Base-by-base conservation (phyloP, 2,113 vertebrate species). In the Seriola quinqueradiata region DNA sequence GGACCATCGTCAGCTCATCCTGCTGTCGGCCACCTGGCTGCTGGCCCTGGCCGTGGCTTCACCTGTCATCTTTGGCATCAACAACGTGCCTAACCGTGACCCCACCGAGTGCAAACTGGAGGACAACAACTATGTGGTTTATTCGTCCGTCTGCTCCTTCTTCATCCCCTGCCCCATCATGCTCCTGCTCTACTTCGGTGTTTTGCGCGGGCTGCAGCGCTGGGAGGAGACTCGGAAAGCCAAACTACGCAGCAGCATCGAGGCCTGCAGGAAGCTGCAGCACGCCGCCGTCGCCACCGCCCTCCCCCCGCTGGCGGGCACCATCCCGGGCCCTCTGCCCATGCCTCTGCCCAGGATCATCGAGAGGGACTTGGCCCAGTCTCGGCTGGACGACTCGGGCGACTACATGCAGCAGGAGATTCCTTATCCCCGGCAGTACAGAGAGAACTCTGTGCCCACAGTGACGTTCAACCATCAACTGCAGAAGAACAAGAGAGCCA, bases 151-250 rank as follows among this genome's bases (percentile, higher is more conserved):
- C 57, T 99, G 98, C 90, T 99, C 98, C 90, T 99, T 98, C 93
- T 97, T 99, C 93, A 95, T 99, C 82, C 98, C 98, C 19, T 98
- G 98, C 76, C 98, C 97, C 25, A 92, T 98, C 88, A 97, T 98
- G 98, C 93, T 99, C 69, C 91, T 98, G 79, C 96, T 99, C 42
- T 99, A 97, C 93, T 96, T 96, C 2, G 97, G 97, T 60, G 95
- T 98, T 81, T 97, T 97, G 92, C 95, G 95, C 0, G 96, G 97
- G 66, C 96, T 99, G 58, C 94, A 73, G 60, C 95, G 90, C 40
- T 97, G 98, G 98, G 97, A 97, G 78, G 96, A 95, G 57, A 76
- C 96, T 0, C 95, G 97, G 9, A 96, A 94, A 70, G 86, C 95
- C 94, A 97, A 96, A 83, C 94, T 98, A 42, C 94, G 92, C 57